Percentiles rank a stretch among this genome's conserved stretches.
Conservation (phyloP, 1,140 invertebrate species). For the Zaprionus camerounensis region DNA sequence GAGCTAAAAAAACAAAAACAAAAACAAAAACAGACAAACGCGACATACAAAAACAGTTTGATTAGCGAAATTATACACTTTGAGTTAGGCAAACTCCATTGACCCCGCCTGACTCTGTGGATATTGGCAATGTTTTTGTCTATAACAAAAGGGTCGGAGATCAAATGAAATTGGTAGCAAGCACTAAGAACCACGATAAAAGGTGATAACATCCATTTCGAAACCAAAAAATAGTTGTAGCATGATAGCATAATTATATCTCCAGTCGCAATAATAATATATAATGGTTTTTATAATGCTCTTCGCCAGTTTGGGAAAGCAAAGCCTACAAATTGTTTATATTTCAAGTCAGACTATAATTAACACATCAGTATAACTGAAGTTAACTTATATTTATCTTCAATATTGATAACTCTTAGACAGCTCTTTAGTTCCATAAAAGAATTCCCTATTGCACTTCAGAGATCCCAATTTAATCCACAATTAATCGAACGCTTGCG, state of each 20-base stretch:
- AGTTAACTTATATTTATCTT: neutral
- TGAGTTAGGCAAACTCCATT: conserved; percentile 29
- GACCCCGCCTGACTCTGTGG: conserved; percentile 25
- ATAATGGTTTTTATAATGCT: neutral
- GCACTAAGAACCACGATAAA: conserved; percentile 10
- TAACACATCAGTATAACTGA: neutral
- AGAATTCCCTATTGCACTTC: neutral
- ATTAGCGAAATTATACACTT: conserved; percentile 45
- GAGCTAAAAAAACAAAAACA: conserved; percentile 35
- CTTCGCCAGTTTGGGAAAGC: no score
- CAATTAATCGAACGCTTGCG: neutral
- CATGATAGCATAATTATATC: neutral
- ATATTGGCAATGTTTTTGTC: conserved; percentile 22
- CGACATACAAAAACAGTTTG: conserved; percentile 42
- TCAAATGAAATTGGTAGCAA: conserved; percentile 26
- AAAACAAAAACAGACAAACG: conserved; percentile 4
- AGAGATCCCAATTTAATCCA: neutral
- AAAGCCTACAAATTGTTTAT: no score
- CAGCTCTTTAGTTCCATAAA: neutral
- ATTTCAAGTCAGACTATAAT: neutral
- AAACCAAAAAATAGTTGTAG: neutral
- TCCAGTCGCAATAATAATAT: conserved; percentile 1
- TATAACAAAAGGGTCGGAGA: conserved; percentile 17
- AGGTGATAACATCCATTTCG: neutral
- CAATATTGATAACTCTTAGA: no score